Conservation (phyloP, 1,140 invertebrate genomes). For the Diachasmimorpha longicaudata region DNA sequence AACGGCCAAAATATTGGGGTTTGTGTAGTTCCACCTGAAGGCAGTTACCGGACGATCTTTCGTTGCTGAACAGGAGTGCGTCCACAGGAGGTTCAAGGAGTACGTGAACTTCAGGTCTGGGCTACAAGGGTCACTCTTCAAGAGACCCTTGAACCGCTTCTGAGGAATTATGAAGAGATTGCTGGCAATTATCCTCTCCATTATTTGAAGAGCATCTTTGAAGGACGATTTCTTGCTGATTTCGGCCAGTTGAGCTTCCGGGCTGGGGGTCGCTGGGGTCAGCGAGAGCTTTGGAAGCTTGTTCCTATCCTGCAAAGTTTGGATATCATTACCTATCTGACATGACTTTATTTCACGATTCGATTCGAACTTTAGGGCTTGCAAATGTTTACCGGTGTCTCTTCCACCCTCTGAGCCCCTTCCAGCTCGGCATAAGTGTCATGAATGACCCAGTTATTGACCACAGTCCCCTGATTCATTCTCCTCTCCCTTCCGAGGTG, state of each 20-base stretch:
- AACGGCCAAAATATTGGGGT: conserved; percentile 71
- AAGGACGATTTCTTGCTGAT: conserved; percentile 62
- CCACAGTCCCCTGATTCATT: conserved; percentile 67
- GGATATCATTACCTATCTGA: background rate
- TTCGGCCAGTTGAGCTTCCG: conserved; percentile 46
- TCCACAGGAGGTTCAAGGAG: conserved; percentile 70
- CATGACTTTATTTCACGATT: background rate
- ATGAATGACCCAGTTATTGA: conserved; percentile 77
- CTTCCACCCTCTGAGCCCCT: conserved; percentile 1
- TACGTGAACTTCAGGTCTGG: conserved; percentile 70
- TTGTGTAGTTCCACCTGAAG: conserved; percentile 71
- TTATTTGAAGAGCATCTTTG: conserved; percentile 67
- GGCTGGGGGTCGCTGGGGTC: background rate
- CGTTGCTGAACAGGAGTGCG: conserved; percentile 61
- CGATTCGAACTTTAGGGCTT: no score
- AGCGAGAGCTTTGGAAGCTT: conserved; percentile 8
- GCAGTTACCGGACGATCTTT: conserved; percentile 63
- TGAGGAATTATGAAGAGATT: conserved; percentile 69
- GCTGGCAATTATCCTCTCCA: conserved; percentile 72
- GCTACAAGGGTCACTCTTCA: conserved; percentile 66
- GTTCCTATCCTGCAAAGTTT: conserved; percentile 11
- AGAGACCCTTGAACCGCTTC: conserved; percentile 71
- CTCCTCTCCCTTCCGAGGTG: conserved; percentile 63
- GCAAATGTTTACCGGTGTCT: conserved; percentile 2
- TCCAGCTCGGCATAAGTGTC: conserved; percentile 62